Percentiles rank a stretch among this genome's conserved stretches.
Evolutionary conservation across 2,113 vertebrate species (phyloP).

Genomic region (Bombycilla garrulus): DNA sequence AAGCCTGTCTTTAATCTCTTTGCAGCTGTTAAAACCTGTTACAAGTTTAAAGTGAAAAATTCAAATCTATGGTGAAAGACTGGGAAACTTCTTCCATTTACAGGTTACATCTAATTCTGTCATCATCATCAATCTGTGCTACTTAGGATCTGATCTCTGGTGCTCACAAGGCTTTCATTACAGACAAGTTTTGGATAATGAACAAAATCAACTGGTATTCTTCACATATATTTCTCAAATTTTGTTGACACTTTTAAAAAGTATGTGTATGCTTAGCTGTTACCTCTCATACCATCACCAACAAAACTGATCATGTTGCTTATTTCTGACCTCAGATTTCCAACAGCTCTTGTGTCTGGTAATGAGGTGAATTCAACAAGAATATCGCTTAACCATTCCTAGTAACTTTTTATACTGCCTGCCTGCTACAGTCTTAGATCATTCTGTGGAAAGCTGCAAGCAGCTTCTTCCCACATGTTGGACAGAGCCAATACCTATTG

Average conservation of each 20-base stretch:
- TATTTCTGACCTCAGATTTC: neutral
- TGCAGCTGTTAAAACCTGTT: neutral
- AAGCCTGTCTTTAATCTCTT: neutral
- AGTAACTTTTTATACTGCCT: neutral
- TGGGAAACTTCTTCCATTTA: neutral
- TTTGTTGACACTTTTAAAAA: neutral
- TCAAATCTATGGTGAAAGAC: neutral
- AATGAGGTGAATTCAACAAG: neutral
- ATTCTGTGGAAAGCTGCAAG: neutral
- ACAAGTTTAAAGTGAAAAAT: neutral
- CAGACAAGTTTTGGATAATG: neutral
- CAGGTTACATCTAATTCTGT: neutral
- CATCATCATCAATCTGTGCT: neutral
- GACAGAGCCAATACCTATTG: accelerated
- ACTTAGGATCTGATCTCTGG: neutral
- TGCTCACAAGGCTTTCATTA: neutral
- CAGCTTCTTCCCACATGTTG: accelerated
- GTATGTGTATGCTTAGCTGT: neutral
- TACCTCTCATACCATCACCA: neutral
- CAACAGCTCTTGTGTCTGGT: neutral
- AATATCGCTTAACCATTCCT: neutral
- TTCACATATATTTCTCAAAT: neutral
- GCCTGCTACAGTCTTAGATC: neutral
- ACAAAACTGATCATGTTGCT: neutral
- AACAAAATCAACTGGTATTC: neutral